These are phyloP conservation scores for Rhinatrema bivittatum DNA, from an alignment of 2,797 vertebrate species.

Conservation along the genomic window DNA sequence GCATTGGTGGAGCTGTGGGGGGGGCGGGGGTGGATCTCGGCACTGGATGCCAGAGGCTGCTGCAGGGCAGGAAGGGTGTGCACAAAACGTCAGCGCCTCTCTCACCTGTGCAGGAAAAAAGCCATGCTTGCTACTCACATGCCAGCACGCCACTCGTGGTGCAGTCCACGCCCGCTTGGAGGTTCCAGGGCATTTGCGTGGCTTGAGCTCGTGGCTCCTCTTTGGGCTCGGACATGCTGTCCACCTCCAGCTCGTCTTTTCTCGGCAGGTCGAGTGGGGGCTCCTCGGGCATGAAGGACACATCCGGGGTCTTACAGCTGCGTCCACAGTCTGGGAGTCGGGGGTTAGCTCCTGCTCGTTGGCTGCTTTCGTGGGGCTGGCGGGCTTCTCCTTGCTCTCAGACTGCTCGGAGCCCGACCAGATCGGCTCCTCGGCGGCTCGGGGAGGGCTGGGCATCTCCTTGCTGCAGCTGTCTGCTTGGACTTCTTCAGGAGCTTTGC, in stretches of 20 bases:
- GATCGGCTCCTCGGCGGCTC: constrained; percentile 57
- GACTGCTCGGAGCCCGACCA: constrained; percentile 50
- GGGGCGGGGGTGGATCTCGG: no score
- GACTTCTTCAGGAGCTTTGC: constrained; percentile 46
- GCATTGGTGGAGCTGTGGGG: no score
- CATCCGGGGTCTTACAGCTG: constrained; percentile 84
- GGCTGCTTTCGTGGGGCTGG: constrained; percentile 19
- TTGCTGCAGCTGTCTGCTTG: constrained; percentile 56
- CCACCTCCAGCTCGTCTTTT: constrained; percentile 36
- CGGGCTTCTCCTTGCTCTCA: constrained; percentile 24
- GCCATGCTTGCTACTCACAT: constrained; percentile 54
- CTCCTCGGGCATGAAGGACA: constrained; percentile 72
- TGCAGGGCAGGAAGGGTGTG: no score
- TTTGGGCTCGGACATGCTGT: constrained; percentile 29
- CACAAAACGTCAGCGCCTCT: no score
- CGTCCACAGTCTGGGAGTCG: constrained; percentile 87
- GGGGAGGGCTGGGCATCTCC: constrained; percentile 16
- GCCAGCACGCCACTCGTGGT: constrained; percentile 87
- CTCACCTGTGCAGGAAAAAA: no score
- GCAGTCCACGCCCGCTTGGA: constrained; percentile 84
- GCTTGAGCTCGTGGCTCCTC: constrained; percentile 43
- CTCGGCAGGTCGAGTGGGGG: constrained; percentile 28
- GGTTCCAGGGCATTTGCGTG: constrained; percentile 73
- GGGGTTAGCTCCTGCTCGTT: constrained; percentile 75
- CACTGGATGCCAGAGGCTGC: no score